Evolutionary conservation across 2,888 invertebrate genomes (phyloP).

Genomic region (Caprella mutica): DNA sequence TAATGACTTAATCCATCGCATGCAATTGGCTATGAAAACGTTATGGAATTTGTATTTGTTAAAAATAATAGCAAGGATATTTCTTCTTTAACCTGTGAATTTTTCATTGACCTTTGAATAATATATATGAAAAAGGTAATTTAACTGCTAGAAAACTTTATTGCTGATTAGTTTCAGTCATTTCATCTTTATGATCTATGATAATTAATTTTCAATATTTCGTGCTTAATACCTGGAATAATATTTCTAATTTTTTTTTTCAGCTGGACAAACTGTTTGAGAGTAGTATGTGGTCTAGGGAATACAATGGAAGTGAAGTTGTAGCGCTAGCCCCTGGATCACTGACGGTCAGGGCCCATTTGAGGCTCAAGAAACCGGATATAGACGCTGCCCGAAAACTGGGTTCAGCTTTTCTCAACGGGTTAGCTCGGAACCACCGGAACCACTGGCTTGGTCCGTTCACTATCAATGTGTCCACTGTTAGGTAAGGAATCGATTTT

Average conservation of each 20-base stretch:
- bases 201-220: no score
- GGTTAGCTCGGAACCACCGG: slow-evolving; percentile 38
- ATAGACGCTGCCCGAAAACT: slow-evolving; percentile 38
- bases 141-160: no score
- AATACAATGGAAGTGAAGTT: slow-evolving; percentile 36
- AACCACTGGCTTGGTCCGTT: slow-evolving; percentile 39
- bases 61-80: no score
- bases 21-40: no score
- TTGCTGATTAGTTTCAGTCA: no score
- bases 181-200: no score
- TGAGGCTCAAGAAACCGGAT: slow-evolving; percentile 35
- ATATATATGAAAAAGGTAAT: no score
- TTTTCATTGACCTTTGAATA: no score
- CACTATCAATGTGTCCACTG: slow-evolving; percentile 39
- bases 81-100: no score
- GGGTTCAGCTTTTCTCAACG: slow-evolving; percentile 39
- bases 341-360: slow-evolving; percentile 35
- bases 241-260: slow-evolving; percentile 11
- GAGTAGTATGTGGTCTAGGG: slow-evolving; percentile 35
- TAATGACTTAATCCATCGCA: no score
- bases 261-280: slow-evolving; percentile 37
- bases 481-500: no score
- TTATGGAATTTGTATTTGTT: no score
- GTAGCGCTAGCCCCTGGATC: slow-evolving; percentile 32
- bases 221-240: neutral